phyloP scores from a whole-genome alignment of 2,888 invertebrate genomes.

The Ramazzottius varieornatus region DNA sequence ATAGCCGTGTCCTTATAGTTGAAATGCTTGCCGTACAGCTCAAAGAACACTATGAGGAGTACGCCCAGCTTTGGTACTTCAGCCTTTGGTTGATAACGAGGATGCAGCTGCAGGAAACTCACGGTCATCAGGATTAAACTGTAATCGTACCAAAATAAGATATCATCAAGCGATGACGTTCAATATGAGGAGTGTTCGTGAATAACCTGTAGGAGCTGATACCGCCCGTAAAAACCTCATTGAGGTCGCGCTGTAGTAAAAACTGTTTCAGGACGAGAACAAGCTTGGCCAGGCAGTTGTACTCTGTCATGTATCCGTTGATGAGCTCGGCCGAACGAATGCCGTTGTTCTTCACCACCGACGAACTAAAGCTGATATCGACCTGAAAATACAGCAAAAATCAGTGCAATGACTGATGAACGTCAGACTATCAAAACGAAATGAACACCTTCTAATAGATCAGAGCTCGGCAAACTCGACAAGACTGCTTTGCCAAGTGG shows the following conservation, averaged over 20 bases:
- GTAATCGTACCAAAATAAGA: too few species aligned
- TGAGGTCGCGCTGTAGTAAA: constrained; percentile 80
- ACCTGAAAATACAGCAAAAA: too few species aligned
- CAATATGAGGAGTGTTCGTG: too few species aligned
- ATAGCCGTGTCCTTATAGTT: constrained; percentile 83
- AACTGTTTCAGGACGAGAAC: constrained; percentile 96
- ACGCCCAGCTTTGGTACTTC: constrained; percentile 55
- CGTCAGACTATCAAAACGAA: too few species aligned
- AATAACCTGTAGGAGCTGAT: constrained; percentile 66
- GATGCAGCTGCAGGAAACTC: constrained; percentile 77
- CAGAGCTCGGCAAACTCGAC: too few species aligned
- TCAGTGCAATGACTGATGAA: too few species aligned
- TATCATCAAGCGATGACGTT: too few species aligned
- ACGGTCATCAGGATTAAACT: constrained; percentile 87
- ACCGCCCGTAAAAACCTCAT: constrained; percentile 97
- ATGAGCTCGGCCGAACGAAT: constrained; percentile 87
- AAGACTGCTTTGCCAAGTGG: too few species aligned
- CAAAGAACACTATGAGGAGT: constrained; percentile 80
- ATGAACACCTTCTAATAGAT: too few species aligned
- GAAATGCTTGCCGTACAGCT: constrained; percentile 83
- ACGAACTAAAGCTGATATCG: constrained; percentile 97
- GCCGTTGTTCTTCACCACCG: constrained; percentile 92
- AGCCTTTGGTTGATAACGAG: constrained; percentile 41
- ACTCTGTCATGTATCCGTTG: constrained; percentile 58
- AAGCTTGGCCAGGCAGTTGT: constrained; percentile 66